Conservation (phyloP, 1,140 invertebrate species). For the Diprion similis region DNA sequence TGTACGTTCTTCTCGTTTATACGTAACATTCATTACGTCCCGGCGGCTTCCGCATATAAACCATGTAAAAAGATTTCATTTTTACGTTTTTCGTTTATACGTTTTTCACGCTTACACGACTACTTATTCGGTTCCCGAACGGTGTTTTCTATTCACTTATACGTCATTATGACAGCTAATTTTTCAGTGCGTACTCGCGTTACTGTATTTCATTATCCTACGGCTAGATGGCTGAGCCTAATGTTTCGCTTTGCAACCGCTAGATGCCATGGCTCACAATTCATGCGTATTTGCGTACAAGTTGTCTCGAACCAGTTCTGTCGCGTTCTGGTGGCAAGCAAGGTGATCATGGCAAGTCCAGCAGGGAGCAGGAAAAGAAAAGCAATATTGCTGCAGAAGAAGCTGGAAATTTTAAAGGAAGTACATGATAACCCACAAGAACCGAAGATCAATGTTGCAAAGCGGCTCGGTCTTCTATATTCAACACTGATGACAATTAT, state of each 20-base stretch:
- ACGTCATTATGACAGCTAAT: too few relatives aligned
- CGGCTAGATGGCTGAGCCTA: too few relatives aligned
- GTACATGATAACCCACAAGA: not conserved
- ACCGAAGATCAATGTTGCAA: not conserved
- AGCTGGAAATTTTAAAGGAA: not conserved
- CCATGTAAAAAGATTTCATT: too few relatives aligned
- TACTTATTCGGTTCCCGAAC: too few relatives aligned
- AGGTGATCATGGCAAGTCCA: not conserved
- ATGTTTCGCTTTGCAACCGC: too few relatives aligned
- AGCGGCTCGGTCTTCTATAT: not conserved
- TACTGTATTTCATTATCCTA: too few relatives aligned
- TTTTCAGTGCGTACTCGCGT: too few relatives aligned
- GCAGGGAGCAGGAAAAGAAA: not conserved
- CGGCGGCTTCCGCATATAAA: not conserved
- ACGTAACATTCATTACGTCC: not conserved
- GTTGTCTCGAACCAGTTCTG: not conserved
- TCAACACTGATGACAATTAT: conserved; percentile 7
- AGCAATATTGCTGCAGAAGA: not conserved
- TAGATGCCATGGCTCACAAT: not conserved
- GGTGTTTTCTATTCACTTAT: too few relatives aligned
- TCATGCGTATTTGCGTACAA: not conserved
- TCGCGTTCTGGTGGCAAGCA: not conserved
- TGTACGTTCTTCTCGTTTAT: too few relatives aligned
- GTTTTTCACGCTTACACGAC: too few relatives aligned
- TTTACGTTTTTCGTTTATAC: too few relatives aligned